phyloP scores from a whole-genome alignment of 2,113 vertebrate genomes.

The Hemichromis elongatus region DNA sequence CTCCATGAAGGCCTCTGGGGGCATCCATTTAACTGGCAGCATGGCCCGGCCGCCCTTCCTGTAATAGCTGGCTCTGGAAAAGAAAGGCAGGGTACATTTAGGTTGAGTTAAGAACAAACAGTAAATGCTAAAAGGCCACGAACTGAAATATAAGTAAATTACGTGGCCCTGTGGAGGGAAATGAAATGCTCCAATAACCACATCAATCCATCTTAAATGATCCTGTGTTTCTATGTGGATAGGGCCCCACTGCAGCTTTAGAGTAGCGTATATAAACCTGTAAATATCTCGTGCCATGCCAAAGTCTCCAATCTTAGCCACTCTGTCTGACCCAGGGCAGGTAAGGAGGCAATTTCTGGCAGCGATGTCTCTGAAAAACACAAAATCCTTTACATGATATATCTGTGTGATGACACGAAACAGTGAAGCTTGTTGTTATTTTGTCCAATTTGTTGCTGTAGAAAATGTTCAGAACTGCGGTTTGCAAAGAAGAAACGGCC shows the following conservation, averaged over 20 bases:
- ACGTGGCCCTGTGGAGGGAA: not conserved
- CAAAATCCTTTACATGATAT: not conserved
- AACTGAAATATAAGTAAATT: not conserved
- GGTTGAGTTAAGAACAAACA: not conserved
- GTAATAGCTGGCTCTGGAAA: slow-evolving; percentile 86
- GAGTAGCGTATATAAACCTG: slow-evolving; percentile 63
- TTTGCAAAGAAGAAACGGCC: not conserved
- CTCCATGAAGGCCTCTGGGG: slow-evolving; percentile 90
- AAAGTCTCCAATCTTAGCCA: slow-evolving; percentile 91
- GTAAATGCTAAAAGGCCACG: not conserved
- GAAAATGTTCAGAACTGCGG: not conserved
- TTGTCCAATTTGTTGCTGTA: not conserved
- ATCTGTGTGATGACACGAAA: not conserved
- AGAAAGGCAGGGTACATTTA: not conserved
- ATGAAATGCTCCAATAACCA: not conserved
- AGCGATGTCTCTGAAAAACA: slow-evolving; percentile 83
- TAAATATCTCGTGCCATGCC: slow-evolving; percentile 93
- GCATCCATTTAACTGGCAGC: slow-evolving; percentile 93
- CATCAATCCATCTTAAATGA: not conserved
- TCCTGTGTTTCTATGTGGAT: not conserved
- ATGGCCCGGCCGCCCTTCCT: slow-evolving; percentile 84
- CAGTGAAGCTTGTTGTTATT: not conserved
- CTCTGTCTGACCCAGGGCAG: slow-evolving; percentile 75
- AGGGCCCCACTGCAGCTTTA: not conserved
- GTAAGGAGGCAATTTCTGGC: slow-evolving; percentile 90